phyloP scores from a whole-genome alignment of 2,797 vertebrate genomes.

The Anabacerthia variegaticeps region DNA sequence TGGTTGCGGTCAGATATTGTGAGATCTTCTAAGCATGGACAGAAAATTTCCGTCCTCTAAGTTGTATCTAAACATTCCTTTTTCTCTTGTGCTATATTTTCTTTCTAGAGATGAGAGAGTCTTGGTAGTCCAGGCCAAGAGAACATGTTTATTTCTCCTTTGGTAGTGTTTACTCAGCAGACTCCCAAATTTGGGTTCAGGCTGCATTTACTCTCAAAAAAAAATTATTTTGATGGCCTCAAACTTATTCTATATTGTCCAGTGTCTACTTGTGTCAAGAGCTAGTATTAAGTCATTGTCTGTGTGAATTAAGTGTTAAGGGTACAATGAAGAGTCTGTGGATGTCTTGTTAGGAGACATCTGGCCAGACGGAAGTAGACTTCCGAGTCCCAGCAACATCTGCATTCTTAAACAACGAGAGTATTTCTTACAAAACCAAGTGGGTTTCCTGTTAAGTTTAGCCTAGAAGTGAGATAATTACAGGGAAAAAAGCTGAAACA shows the following conservation, averaged over 20 bases:
- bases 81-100: constrained; percentile 60
- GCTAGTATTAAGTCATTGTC: constrained; percentile 38
- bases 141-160: constrained; percentile 70
- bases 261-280: constrained; percentile 45
- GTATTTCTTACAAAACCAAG: constrained; percentile 46
- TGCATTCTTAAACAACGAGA: constrained; percentile 25
- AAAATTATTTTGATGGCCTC: constrained; percentile 41
- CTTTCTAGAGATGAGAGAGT: constrained; percentile 60
- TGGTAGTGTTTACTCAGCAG: constrained; percentile 46
- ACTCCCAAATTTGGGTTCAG: constrained; percentile 11
- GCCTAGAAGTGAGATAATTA: constrained; percentile 50
- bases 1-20: constrained; percentile 59
- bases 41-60: constrained; percentile 55
- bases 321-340: constrained; percentile 24
- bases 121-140: constrained; percentile 52
- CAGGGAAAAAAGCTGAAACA: constrained; percentile 6
- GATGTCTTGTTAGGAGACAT: neutral
- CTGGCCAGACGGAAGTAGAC: neutral
- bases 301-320: constrained; percentile 37
- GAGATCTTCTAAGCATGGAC: constrained; percentile 62
- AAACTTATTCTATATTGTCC: neutral
- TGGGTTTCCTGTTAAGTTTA: constrained; percentile 31
- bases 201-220: constrained; percentile 33
- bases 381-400: constrained; percentile 26
- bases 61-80: constrained; percentile 57